Evolutionary conservation across 1,140 invertebrate genomes (phyloP), one percentile per base, ranked within the genome.

Genomic region (Nomia melanderi): DNA sequence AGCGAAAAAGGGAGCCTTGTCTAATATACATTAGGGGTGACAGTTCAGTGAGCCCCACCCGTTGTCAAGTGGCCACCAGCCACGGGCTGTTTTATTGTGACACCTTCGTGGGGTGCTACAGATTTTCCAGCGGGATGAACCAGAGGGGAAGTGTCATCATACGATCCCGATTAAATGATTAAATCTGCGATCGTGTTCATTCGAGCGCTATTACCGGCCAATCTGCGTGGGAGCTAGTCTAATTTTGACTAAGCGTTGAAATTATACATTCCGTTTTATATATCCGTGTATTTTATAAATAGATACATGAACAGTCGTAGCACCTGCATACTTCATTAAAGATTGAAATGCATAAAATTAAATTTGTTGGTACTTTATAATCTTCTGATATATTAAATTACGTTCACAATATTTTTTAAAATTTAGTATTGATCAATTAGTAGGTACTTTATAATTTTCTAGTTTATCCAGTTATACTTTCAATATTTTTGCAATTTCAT

Each of bases 221-320:
- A 90, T 89, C 90, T 90, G 88, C 89, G 90, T 90, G 90, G 81
- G 90, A 90, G 79, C 79, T 78, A 20, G 27, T 71, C 50, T 84
- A 50, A 60, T 67, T 81, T 66, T 11, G 20, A 11, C 20, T 60
- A 67, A 67, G 31, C n/a, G 12, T n/a, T 25, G 17, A 59, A 47
- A n/a, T n/a, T n/a, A n/a, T n/a, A n/a, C n/a, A n/a, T n/a, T n/a
- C n/a, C n/a, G n/a, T n/a, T n/a, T n/a, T n/a, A n/a, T n/a, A n/a
- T n/a, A n/a, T n/a, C n/a, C n/a, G n/a, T n/a, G n/a, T n/a, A n/a
- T n/a, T n/a, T n/a, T n/a, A n/a, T n/a, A n/a, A n/a, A n/a, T n/a
- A n/a, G n/a, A n/a, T n/a, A n/a, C n/a, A n/a, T n/a, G n/a, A n/a
- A n/a, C n/a, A n/a, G n/a, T n/a, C n/a, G n/a, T n/a, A n/a, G n/a